Conservation (phyloP, 2,113 vertebrate genomes). For the Ochotona princeps region DNA sequence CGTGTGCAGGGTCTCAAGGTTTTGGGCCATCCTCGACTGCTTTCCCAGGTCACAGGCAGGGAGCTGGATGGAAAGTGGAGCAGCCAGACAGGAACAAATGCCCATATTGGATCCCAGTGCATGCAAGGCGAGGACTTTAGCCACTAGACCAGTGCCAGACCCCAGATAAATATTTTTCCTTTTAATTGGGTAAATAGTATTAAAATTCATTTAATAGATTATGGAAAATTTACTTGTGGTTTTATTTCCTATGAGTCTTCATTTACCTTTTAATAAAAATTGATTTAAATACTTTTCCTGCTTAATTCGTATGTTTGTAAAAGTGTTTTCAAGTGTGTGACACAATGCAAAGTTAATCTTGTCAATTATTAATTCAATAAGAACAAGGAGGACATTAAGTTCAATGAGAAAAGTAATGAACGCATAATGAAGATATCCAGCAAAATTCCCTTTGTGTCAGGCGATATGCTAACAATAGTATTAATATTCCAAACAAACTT, state of each 20-base stretch:
- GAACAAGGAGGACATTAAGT: neutral
- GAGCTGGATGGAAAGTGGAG: too few species aligned
- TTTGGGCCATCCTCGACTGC: too few species aligned
- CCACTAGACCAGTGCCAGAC: too few species aligned
- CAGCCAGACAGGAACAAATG: too few species aligned
- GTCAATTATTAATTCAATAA: neutral
- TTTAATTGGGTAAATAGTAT: neutral
- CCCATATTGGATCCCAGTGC: too few species aligned
- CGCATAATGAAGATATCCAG: neutral
- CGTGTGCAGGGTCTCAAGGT: too few species aligned
- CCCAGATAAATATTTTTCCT: neutral
- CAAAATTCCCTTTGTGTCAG: neutral
- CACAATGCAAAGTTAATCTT: neutral
- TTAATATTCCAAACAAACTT: constrained; percentile 1
- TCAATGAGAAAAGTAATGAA: neutral
- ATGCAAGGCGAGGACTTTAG: too few species aligned
- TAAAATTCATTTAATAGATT: neutral
- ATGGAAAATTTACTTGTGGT: neutral
- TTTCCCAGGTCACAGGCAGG: too few species aligned
- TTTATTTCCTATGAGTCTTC: neutral
- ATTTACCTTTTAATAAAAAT: neutral
- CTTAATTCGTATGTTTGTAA: neutral
- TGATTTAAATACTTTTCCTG: neutral
- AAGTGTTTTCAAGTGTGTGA: neutral
- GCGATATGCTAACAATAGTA: neutral